Base-by-base conservation (phyloP, 1,140 invertebrate genomes). In the Phymastichus coffea region DNA sequence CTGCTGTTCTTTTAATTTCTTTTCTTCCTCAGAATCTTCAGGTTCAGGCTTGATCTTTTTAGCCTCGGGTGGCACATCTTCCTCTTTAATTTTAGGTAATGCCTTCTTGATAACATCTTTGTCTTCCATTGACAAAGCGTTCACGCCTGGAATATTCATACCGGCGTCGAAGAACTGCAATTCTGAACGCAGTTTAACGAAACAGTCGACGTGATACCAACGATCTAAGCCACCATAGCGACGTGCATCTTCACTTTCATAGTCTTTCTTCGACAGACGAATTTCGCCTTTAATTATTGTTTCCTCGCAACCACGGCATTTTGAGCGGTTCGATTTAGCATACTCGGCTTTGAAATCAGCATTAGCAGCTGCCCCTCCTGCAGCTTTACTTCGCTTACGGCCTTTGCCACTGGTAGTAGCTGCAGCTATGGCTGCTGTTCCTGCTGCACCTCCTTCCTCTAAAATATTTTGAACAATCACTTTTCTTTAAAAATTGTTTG, bases 171-270 rank as follows among this genome's bases (percentile, higher is more conserved):
- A 88, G 79, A 90, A 98, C 33, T 87, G 82, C 2, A 96, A 71
- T 48, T 92, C 87, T 58, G 85, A 79, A 43, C 91, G 78, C n/a
- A 88, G 72, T 67, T 93, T 85, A 8, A 85, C 86, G 82, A 99
- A 99, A 76, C 97, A 99, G 60, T 93, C 89, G 9, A 95, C 77
- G 80, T 99, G 96, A 78, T 97, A 87, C 95, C 95, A 98, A 22
- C 87, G 76, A 63, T 91, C 85, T 64, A 89, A 80, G 0, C 89
- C 90, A 14, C 93, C 93, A 80, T 87, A 95, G 73, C 86, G 88
- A 66, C 82, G 84, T 0, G 88, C 92, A 40, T 89, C 80, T 64
- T 93, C 89, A 61, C 87, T 89, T 51, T 94, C 89, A 80, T 83
- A 95, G 67, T 95, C 93, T 67, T 90, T 91, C 77, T 95, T 96